Conservation (phyloP, 1,140 invertebrate genomes). For the Hirudo medicinalis region DNA sequence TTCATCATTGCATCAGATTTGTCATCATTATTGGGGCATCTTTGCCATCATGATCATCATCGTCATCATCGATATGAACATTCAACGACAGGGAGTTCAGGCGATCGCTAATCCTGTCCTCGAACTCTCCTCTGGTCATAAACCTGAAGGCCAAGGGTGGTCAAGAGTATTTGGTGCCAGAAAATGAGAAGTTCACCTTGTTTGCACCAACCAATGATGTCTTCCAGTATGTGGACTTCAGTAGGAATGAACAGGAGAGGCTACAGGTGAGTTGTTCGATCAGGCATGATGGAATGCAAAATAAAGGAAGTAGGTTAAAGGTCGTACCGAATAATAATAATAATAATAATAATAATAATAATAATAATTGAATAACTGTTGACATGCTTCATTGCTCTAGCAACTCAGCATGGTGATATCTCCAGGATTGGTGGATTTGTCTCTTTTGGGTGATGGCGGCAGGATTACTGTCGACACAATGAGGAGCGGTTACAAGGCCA, state of each 20-base stretch:
- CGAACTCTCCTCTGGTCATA: background rate
- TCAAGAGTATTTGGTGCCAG: background rate
- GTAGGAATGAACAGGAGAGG: background rate
- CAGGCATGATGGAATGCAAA: no score
- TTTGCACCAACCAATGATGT: background rate
- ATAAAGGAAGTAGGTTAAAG: no score
- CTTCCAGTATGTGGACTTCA: background rate
- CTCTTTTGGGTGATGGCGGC: background rate
- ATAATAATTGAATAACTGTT: background rate
- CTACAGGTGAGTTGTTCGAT: no score
- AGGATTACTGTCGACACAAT: background rate
- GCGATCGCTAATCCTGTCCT: background rate
- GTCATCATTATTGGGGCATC: no score
- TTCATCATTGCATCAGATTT: no score
- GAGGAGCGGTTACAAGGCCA: background rate
- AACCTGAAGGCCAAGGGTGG: background rate
- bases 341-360: no score
- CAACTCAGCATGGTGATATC: conserved; percentile 1
- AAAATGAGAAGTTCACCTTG: background rate
- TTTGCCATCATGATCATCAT: no score
- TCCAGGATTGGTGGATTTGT: background rate
- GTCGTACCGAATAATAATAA: no score
- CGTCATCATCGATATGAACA: background rate
- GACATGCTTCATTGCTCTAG: background rate
- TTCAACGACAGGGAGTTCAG: background rate